phyloP scores from a whole-genome alignment of 2,888 invertebrate genomes.

The Drosophila niveifrons region DNA sequence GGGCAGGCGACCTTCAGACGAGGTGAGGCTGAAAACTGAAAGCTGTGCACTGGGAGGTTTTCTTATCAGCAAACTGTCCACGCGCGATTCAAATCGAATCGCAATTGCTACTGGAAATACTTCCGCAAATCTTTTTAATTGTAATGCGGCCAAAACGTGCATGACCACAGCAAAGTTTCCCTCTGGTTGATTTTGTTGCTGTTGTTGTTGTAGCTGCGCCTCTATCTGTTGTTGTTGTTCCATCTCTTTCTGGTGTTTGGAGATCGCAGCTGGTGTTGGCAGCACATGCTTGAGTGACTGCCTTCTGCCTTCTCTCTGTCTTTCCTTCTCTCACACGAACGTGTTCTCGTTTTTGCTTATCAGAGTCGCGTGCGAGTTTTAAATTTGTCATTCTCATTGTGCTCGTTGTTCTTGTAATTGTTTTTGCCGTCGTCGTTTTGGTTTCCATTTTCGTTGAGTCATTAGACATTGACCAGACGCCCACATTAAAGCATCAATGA shows the following conservation, averaged over 20 bases:
- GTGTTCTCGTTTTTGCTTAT: slow-evolving; percentile 29
- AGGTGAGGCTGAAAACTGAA: neutral
- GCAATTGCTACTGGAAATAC: slow-evolving; percentile 22
- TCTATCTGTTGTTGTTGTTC: neutral
- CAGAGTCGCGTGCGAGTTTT: slow-evolving; percentile 49
- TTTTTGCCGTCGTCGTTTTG: neutral
- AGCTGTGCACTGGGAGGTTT: neutral
- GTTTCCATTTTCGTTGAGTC: neutral
- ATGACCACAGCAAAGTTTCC: slow-evolving; percentile 4
- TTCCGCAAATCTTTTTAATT: slow-evolving; percentile 44
- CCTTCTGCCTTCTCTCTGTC: neutral
- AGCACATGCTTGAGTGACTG: slow-evolving; percentile 13
- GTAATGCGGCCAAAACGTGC: slow-evolving; percentile 28
- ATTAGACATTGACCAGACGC: slow-evolving; percentile 1
- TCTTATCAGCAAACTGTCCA: slow-evolving; percentile 46
- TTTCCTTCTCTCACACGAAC: slow-evolving; percentile 9
- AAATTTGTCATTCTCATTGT: slow-evolving; percentile 27
- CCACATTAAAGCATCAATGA: neutral
- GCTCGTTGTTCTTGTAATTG: neutral
- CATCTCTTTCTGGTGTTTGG: neutral
- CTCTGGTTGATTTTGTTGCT: neutral
- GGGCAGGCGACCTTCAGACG: slow-evolving; percentile 42
- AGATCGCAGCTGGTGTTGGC: neutral
- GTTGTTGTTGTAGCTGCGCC: neutral
- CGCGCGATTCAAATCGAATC: slow-evolving; percentile 33